Evolutionary conservation across 2,113 vertebrate species (phyloP), one percentile per base, ranked within the genome.

Genomic region (Malurus alboscapulatus): DNA sequence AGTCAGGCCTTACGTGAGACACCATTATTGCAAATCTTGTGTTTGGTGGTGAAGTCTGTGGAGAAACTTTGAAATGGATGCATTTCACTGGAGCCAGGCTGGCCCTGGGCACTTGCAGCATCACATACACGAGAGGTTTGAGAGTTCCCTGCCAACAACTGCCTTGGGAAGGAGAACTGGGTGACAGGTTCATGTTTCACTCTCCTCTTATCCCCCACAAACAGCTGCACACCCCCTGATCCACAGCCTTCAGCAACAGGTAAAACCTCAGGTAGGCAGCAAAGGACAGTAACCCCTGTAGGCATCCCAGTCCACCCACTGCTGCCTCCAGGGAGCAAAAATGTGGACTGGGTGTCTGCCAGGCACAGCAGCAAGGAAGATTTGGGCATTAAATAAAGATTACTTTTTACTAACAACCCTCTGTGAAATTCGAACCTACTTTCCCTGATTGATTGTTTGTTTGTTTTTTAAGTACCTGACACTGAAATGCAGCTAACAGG

Each of bases 401-500:
- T 72, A 26, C 6, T 67, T 74, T 81, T 88, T 63, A 21, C 58
- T 55, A 83, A 77, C 51, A 88, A 54, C 26, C 36, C n/a, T 55
- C 45, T 29, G 30, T 69, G 82, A 94, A 94, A 87, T 77, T 73
- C 87, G 59, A 89, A 47, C 44, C 67, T 74, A 2, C 58, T 87
- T 87, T 77, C 67, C 58, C 85, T 90, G 90, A 90, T 48, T 72
- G 91, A 53, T 51, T 86, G 78, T 48, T 96, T 95, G 94, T 72
- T 87, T 92, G 71, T 53, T 94, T 81, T 87, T 87, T 83, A 80
- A 88, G 78, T 76, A 94, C 91, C 94, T 94, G 87, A 76, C 68
- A 87, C 84, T 44, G 84, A 95, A 95, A 91, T 9, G 63, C 87
- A 91, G 75, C 54, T 73, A 93, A 69, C 74, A 96, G 54, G 50